Conservation (phyloP, 2,797 vertebrate species). For the Microctenopoma stevenorrisi region DNA sequence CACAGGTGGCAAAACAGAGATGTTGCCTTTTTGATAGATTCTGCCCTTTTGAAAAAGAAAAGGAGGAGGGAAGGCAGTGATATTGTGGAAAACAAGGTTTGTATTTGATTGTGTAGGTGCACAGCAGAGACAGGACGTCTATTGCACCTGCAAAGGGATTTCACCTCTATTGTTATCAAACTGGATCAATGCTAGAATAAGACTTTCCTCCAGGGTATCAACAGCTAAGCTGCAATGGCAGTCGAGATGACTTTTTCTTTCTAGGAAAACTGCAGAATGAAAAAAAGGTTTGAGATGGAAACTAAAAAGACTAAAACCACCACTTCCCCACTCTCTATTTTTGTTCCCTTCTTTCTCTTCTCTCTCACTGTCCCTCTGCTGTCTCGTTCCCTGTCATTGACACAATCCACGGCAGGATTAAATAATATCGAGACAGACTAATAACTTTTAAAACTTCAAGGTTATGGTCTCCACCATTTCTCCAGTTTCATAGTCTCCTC, state of each 20-base stretch:
- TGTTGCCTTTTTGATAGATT: constrained; percentile 78
- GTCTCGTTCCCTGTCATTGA: constrained; percentile 35
- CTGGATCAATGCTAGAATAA: constrained; percentile 75
- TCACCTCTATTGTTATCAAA: constrained; percentile 75
- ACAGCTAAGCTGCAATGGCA: constrained; percentile 57
- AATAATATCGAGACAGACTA: constrained; percentile 52
- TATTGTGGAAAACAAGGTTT: constrained; percentile 76
- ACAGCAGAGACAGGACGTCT: constrained; percentile 67
- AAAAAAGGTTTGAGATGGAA: constrained; percentile 58
- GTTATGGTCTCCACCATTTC: constrained; percentile 45
- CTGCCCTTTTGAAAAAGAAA: constrained; percentile 70
- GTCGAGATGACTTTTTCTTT: constrained; percentile 67
- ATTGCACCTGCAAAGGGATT: constrained; percentile 66
- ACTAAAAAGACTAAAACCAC: constrained; percentile 49
- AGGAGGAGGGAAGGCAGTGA: constrained; percentile 51
- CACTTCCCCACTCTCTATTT: constrained; percentile 35
- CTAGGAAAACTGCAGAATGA: constrained; percentile 60
- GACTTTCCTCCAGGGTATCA: constrained; percentile 58
- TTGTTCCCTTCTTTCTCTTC: constrained; percentile 15
- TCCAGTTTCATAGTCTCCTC: constrained; percentile 45
- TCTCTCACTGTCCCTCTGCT: not conserved
- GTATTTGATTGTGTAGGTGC: constrained; percentile 74
- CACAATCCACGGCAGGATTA: constrained; percentile 41
- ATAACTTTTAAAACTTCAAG: constrained; percentile 63
- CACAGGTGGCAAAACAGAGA: constrained; percentile 79